Evolutionary conservation across 2,888 invertebrate species (phyloP).

Genomic region (Nasonovia ribisnigri): DNA sequence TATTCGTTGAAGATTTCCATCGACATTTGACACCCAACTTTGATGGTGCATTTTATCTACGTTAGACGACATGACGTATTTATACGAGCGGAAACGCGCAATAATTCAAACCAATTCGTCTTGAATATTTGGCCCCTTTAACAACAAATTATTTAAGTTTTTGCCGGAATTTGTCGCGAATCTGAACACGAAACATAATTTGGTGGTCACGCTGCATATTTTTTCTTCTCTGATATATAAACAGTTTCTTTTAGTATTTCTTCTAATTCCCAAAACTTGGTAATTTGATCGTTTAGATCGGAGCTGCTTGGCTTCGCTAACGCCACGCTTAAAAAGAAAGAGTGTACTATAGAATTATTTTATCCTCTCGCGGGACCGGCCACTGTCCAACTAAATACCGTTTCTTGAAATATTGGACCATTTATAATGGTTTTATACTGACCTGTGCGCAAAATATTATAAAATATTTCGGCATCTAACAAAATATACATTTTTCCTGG

Average conservation of each 20-base stretch:
- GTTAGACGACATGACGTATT: constrained; percentile 21
- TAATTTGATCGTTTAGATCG: not conserved
- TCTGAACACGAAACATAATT: too few species aligned
- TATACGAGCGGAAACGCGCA: not conserved
- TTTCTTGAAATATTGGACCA: not conserved
- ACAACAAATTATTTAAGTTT: too few species aligned
- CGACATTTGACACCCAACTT: not conserved
- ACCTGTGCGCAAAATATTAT: not conserved
- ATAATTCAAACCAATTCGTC: constrained; percentile 7
- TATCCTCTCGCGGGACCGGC: not conserved
- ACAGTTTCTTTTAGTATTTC: not conserved
- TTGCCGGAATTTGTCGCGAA: too few species aligned
- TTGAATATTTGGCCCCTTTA: constrained; percentile 33
- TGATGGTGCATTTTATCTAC: constrained; percentile 41
- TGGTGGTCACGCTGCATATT: too few species aligned
- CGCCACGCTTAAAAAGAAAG: not conserved
- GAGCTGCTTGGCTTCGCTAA: not conserved
- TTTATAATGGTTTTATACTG: not conserved
- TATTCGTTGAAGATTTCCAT: constrained; percentile 31
- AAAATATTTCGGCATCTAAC: not conserved
- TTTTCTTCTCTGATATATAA: not conserved
- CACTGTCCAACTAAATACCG: not conserved
- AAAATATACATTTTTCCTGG: not conserved
- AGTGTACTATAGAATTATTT: not conserved
- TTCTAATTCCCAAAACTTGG: not conserved